Evolutionary conservation across 2,888 invertebrate species (phyloP), one percentile per base, ranked within the genome.

Genomic region (Eueremaeus valkanovi): DNA sequence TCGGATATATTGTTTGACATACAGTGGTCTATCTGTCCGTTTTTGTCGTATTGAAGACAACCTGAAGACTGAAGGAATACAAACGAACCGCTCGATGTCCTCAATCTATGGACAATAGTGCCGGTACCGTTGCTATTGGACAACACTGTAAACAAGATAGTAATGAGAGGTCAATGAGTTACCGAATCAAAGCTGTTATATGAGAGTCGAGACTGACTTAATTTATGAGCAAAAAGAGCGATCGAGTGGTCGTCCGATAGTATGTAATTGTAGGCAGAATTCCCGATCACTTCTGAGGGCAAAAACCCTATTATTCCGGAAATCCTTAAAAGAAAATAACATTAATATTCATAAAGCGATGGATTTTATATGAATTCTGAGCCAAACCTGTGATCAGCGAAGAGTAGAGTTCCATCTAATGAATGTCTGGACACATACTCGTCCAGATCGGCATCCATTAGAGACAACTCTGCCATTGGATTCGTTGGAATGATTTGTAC

Each of bases 391-490:
- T 94, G 94, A 83, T 95, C 95, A 83, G 92, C 92, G 82, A 90
- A 92, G 72, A 94, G 89, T 79, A 95, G 93, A 68, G 90, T 88
- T 0, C 95, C 94, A 85, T 94, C 93, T 73, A 93, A 88, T 75
- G 92, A 86, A 84, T 95, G 95, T 79, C 94, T 87, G 0, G 94
- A 94, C 82, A 92, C 89, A 83, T 95, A 95, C 83, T 95, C 94
- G 81, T 93, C 89, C 80, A 90, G 89, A 72, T 78, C 80, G 45
- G 78, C 75, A 68, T 80, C 79, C 36, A 76, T 29, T 16, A 79
- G 72, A 9, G 79, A 79, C 21, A 81, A 73, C 68, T 80, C 78
- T 66, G 61, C 76, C 42, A 76, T 77, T 21, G 79, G 79, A 58
- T 66, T 76, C 2, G 78, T 49, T 75, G 77, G 76, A 58, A 78